Percentiles rank a stretch among this genome's conserved stretches.
Conservation (phyloP, 2,797 vertebrate genomes). For the Etheostoma perlongum region DNA sequence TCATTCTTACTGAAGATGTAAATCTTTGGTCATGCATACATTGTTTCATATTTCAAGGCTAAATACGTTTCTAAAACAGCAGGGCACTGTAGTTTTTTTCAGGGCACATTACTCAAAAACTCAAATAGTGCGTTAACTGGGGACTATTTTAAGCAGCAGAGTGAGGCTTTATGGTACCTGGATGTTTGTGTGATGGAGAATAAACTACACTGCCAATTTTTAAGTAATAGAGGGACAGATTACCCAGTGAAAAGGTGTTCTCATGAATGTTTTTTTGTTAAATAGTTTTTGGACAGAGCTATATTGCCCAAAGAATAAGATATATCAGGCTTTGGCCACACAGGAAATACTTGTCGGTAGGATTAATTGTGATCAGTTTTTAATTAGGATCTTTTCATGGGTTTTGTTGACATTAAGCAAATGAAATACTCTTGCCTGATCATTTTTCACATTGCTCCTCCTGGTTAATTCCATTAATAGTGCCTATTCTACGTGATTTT, state of each 20-base stretch:
- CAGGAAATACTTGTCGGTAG: background rate
- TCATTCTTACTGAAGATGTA: background rate
- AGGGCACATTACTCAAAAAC: background rate
- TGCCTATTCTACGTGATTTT: constrained; percentile 30
- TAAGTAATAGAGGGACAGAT: background rate
- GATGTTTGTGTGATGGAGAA: background rate
- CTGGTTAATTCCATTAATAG: constrained; percentile 50
- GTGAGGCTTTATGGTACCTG: background rate
- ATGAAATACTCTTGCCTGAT: background rate
- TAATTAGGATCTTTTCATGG: background rate
- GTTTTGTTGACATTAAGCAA: background rate
- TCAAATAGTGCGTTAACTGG: background rate
- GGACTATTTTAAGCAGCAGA: background rate
- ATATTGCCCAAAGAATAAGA: background rate
- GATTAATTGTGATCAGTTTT: background rate
- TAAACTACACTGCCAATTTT: background rate
- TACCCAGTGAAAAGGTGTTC: background rate
- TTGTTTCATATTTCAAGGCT: background rate
- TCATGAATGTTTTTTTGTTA: background rate
- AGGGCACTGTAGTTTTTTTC: background rate
- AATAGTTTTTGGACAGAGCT: background rate
- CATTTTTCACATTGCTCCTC: constrained; percentile 21
- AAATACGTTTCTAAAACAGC: background rate
- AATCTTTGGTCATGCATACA: background rate
- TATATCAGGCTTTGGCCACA: background rate